These are phyloP conservation scores for Lemur catta DNA, from an alignment of 2,797 vertebrate species.

Conservation along the genomic window DNA sequence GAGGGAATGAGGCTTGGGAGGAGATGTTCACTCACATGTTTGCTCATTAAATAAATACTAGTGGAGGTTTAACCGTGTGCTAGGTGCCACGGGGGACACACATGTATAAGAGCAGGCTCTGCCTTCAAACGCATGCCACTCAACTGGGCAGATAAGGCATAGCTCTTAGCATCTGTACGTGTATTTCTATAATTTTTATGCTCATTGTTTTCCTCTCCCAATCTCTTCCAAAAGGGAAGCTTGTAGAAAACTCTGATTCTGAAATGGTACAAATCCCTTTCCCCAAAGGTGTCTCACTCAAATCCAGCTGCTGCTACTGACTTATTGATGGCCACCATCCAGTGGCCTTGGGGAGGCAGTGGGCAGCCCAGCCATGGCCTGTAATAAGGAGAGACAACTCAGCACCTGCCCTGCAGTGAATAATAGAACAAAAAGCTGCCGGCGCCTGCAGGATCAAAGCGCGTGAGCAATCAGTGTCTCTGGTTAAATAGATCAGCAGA, in stretches of 20 bases:
- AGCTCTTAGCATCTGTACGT: background rate
- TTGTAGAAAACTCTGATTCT: background rate
- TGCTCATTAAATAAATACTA: background rate
- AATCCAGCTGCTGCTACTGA: conserved; percentile 68
- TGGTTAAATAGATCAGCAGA: conserved; percentile 50
- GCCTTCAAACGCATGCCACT: background rate
- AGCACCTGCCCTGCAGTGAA: conserved; percentile 69
- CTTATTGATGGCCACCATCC: conserved; percentile 78
- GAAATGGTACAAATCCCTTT: background rate
- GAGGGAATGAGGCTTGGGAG: background rate
- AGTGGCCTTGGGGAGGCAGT: conserved; percentile 73
- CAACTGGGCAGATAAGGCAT: background rate
- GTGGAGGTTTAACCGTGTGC: background rate
- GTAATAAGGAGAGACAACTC: conserved; percentile 75
- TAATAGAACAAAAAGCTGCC: conserved; percentile 83
- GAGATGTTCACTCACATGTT: background rate
- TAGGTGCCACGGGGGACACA: background rate
- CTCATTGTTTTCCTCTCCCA: background rate
- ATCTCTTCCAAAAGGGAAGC: background rate
- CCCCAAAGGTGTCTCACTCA: conserved; percentile 4
- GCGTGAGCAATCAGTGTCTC: conserved; percentile 38
- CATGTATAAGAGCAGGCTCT: background rate
- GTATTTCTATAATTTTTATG: background rate
- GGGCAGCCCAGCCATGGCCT: conserved; percentile 65
- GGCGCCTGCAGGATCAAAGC: conserved; percentile 73